Evolutionary conservation across 2,113 vertebrate genomes (phyloP).

Genomic region (Ploceus nigricollis): DNA sequence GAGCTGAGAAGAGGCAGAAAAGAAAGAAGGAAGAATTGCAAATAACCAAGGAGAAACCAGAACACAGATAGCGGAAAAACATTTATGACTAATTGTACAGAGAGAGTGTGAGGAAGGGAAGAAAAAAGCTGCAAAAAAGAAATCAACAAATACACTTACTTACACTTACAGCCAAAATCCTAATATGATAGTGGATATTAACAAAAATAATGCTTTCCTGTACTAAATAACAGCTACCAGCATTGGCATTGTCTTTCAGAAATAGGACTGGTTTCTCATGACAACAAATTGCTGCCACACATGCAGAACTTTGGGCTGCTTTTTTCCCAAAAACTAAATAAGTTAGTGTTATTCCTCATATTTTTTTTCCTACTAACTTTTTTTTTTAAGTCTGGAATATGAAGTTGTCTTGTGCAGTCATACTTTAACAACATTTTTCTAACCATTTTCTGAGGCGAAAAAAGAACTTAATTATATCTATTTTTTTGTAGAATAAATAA

Average conservation of each 20-base stretch:
- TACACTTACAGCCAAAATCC: not conserved
- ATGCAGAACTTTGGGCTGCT: not conserved
- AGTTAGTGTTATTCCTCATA: not conserved
- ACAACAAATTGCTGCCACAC: not conserved
- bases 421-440: not conserved
- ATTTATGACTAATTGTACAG: not conserved
- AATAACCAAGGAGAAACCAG: not conserved
- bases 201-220: not conserved
- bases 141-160: conserved; percentile 8
- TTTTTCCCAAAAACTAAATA: not conserved
- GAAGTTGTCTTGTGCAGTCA: not conserved
- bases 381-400: not conserved
- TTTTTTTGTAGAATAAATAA: not conserved
- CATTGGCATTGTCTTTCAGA: not conserved
- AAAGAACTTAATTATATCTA: not conserved
- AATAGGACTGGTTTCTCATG: not conserved
- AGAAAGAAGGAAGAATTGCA: not conserved
- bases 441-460: not conserved
- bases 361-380: not conserved
- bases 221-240: not conserved
- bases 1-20: not conserved
- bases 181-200: not conserved
- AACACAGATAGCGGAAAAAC: not conserved
- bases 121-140: not conserved
- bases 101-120: not conserved